Evolutionary conservation across 2,113 vertebrate genomes (phyloP).

Genomic region (Glareola pratincola): DNA sequence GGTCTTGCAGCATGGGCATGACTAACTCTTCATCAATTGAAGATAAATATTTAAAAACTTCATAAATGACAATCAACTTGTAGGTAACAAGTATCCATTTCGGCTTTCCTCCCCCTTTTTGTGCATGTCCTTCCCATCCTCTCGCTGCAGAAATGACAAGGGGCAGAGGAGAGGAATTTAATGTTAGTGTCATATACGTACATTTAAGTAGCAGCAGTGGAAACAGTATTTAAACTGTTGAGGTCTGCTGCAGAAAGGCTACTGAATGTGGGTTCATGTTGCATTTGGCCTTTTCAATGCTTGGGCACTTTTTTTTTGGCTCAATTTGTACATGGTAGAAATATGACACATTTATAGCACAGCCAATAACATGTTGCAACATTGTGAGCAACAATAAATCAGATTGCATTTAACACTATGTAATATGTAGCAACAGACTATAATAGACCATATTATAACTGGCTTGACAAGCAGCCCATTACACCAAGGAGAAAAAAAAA

Average conservation of each 20-base stretch:
- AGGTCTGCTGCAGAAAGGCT: neutral
- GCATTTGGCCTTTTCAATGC: neutral
- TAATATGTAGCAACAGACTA: neutral
- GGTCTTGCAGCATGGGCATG: constrained; percentile 24
- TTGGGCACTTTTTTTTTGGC: neutral
- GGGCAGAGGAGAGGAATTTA: neutral
- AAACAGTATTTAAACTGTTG: neutral
- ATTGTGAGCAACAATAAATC: neutral
- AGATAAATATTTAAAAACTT: constrained; percentile 59
- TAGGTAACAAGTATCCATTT: constrained; percentile 44
- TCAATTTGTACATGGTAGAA: neutral
- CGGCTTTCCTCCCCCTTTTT: neutral
- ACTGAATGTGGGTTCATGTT: neutral
- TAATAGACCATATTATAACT: neutral
- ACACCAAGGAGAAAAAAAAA: neutral
- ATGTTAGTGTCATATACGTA: neutral
- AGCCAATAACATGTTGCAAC: neutral
- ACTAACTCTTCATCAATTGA: constrained; percentile 67
- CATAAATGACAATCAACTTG: constrained; percentile 28
- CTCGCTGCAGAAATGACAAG: neutral
- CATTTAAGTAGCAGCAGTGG: neutral
- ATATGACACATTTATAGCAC: neutral
- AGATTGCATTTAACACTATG: neutral
- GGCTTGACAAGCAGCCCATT: neutral
- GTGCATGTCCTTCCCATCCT: neutral